Conservation (phyloP, 2,113 vertebrate genomes). For the Eolophus roseicapilla region DNA sequence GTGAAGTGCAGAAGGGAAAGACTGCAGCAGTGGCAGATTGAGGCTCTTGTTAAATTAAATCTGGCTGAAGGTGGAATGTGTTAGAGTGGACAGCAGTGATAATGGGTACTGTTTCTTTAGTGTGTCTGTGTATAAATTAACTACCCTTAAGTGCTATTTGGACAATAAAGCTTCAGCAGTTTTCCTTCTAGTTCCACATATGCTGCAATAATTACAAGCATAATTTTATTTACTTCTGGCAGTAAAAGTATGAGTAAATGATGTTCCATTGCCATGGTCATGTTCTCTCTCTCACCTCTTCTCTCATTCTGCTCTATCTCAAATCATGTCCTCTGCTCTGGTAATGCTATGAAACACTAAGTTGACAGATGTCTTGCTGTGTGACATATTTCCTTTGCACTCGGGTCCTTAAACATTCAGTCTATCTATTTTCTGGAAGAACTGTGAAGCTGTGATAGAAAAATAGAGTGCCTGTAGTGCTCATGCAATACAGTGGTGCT, state of each 20-base stretch:
- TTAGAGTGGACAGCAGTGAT: conserved; percentile 55
- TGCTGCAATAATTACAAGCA: conserved; percentile 26
- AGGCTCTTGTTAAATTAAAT: conserved; percentile 65
- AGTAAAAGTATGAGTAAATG: conserved; percentile 40
- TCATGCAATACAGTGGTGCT: background rate
- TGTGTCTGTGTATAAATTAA: conserved; percentile 53
- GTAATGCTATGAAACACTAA: conserved; percentile 5
- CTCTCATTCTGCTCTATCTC: background rate
- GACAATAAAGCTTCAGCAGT: conserved; percentile 42
- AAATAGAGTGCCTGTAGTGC: background rate
- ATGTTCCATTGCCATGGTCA: background rate
- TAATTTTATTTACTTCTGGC: conserved; percentile 50
- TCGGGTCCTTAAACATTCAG: conserved; percentile 7
- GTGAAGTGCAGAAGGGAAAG: conserved; percentile 34
- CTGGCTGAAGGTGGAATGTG: conserved; percentile 39
- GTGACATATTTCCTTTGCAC: conserved; percentile 40
- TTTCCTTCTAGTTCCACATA: conserved; percentile 29
- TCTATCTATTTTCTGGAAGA: conserved; percentile 35
- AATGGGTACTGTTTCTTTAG: conserved; percentile 40
- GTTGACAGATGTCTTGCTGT: background rate
- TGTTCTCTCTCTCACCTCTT: background rate
- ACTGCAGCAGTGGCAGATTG: conserved; percentile 47
- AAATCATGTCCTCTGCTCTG: background rate
- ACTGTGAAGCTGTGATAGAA: conserved; percentile 19
- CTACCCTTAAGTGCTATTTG: conserved; percentile 18